Evolutionary conservation across 2,888 invertebrate species (phyloP).

Genomic region (Dasysyrphus albostriatus): DNA sequence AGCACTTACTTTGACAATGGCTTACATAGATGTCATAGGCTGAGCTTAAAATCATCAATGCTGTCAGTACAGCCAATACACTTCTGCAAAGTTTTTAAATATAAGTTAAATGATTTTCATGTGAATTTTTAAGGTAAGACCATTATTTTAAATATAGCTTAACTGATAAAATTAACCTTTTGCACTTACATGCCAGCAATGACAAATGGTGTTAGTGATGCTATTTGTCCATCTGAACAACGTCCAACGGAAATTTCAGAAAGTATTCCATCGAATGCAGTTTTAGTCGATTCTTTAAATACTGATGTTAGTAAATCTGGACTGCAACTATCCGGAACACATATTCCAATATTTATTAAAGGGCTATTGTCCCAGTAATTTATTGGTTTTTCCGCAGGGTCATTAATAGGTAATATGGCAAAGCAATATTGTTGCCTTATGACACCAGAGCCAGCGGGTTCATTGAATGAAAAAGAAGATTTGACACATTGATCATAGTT

Average conservation of each 20-base stretch:
- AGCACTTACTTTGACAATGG: constrained; percentile 9
- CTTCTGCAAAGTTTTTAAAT: neutral
- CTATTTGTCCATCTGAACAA: neutral
- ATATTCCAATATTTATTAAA: constrained; percentile 51
- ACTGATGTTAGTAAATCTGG: constrained; percentile 34
- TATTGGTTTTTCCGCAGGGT: neutral
- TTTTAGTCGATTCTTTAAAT: constrained; percentile 29
- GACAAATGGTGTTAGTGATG: neutral
- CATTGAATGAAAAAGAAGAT: neutral
- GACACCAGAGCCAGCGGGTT: constrained; percentile 51
- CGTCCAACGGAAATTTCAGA: neutral
- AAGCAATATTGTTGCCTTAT: constrained; percentile 80
- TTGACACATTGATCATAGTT: constrained; percentile 80
- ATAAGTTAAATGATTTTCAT: neutral
- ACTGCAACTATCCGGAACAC: constrained; percentile 68
- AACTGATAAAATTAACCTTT: too few species aligned
- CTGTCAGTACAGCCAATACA: neutral
- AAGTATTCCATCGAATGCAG: neutral
- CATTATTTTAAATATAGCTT: too few species aligned
- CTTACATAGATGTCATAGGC: neutral
- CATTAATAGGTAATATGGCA: constrained; percentile 27
- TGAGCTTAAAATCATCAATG: constrained; percentile 26
- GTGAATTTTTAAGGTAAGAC: too few species aligned
- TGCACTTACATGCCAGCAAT: constrained; percentile 9
- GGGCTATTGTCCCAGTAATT: neutral